Percentiles rank a stretch among this genome's conserved stretches.
These are phyloP conservation scores for Micrasema minimum DNA, from an alignment of 1,140 invertebrate species.

Conservation along the genomic window DNA sequence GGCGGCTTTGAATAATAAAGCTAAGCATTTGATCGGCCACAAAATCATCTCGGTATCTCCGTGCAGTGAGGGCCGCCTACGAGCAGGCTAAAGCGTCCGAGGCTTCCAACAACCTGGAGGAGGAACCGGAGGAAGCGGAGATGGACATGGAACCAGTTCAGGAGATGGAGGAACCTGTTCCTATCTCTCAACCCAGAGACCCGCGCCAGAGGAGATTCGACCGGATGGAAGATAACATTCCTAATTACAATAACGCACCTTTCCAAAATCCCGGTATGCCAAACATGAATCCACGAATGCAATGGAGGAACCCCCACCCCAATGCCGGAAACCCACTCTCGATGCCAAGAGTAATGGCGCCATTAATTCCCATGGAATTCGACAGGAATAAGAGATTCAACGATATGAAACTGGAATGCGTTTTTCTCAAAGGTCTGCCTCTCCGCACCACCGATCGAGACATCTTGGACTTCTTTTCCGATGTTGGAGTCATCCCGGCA, in stretches of 20 bases:
- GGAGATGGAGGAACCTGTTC: constrained; percentile 27
- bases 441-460: constrained; percentile 78
- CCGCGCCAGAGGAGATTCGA: constrained; percentile 51
- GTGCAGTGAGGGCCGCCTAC: constrained; percentile 67
- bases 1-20: constrained; percentile 67
- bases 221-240: constrained; percentile 27
- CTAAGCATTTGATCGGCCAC: constrained; percentile 68
- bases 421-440: constrained; percentile 81
- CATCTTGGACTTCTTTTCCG: constrained; percentile 82
- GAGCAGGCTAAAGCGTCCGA: constrained; percentile 62
- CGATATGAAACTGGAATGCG: constrained; percentile 66
- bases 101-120: too few relatives aligned
- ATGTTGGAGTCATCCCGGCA: constrained; percentile 78
- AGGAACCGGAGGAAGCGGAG: not conserved
- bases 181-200: constrained; percentile 56
- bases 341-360: constrained; percentile 45
- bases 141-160: constrained; percentile 27
- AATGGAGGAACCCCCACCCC: constrained; percentile 52
- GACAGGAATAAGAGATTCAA: constrained; percentile 40
- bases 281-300: constrained; percentile 38
- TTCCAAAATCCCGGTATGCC: not conserved
- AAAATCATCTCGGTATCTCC: constrained; percentile 67
- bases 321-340: constrained; percentile 55
- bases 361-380: constrained; percentile 46
- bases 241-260: constrained; percentile 10